A percentile compares a stretch with the other conserved stretches of the same genome.
Conservation (phyloP, 2,113 vertebrate species). For the Sula dactylatra region DNA sequence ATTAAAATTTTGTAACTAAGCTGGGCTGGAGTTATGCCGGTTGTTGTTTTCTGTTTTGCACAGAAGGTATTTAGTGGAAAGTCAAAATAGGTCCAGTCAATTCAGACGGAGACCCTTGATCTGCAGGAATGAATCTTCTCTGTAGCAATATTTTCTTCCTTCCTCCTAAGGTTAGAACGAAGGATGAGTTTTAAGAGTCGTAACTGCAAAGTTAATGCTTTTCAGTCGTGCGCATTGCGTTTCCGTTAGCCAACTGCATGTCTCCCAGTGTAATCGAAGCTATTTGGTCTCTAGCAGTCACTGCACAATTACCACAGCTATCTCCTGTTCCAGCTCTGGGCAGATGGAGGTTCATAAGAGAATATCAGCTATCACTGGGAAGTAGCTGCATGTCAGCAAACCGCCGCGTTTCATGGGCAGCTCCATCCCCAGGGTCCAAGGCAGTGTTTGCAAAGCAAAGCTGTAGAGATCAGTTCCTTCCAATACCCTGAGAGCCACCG, state of each 20-base stretch:
- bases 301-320: not conserved
- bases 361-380: not conserved
- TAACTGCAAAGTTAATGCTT: not conserved
- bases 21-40: not conserved
- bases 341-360: not conserved
- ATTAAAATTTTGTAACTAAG: not conserved
- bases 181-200: not conserved
- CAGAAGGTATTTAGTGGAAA: not conserved
- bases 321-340: not conserved
- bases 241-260: not conserved
- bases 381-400: not conserved
- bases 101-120: not conserved
- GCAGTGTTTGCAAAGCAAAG: not conserved
- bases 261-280: not conserved
- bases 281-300: not conserved
- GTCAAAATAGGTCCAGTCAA: not conserved
- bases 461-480: not conserved
- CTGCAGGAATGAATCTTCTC: not conserved
- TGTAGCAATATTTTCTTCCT: not conserved
- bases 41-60: not conserved
- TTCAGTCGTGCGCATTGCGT: accelerated
- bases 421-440: not conserved
- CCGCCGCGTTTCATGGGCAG: not conserved
- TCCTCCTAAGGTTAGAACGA: not conserved
- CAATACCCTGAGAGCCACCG: accelerated